Percentiles rank a stretch among this genome's conserved stretches.
These are phyloP conservation scores for Chloroclystis v-ata DNA, from an alignment of 2,888 invertebrate genomes.

Conservation along the genomic window DNA sequence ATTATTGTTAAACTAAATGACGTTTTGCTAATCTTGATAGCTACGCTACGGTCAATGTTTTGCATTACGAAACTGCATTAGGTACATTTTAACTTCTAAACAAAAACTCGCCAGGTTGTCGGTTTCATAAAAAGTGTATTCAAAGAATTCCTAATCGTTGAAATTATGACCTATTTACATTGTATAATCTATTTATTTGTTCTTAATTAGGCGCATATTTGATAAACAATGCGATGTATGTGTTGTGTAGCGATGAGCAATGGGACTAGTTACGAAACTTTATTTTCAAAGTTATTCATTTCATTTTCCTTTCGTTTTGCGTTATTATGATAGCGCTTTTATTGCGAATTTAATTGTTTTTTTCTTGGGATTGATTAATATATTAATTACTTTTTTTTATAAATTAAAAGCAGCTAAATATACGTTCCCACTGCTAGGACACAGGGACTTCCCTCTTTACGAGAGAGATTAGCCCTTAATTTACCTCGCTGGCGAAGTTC, in stretches of 20 bases:
- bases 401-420: no score
- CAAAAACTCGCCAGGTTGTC: neutral
- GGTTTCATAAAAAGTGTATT: constrained; percentile 2
- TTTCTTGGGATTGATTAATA: no score
- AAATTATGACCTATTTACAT: constrained; percentile 20
- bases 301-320: neutral
- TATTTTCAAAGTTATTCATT: constrained; percentile 3
- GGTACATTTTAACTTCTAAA: no score
- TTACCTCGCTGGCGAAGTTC: no score
- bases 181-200: constrained; percentile 24
- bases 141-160: constrained; percentile 7
- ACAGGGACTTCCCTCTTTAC: no score
- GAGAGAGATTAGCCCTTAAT: no score
- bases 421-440: no score
- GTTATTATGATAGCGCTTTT: no score
- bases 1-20: constrained; percentile 8
- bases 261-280: constrained; percentile 8
- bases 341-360: no score
- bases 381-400: no score
- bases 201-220: constrained; percentile 19
- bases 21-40: neutral
- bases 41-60: neutral
- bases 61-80: no score
- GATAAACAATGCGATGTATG: constrained; percentile 15
- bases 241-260: constrained; percentile 14